These are phyloP conservation scores for Plectrocnemia conspersa DNA, from an alignment of 1,140 invertebrate genomes.

Conservation along the genomic window DNA sequence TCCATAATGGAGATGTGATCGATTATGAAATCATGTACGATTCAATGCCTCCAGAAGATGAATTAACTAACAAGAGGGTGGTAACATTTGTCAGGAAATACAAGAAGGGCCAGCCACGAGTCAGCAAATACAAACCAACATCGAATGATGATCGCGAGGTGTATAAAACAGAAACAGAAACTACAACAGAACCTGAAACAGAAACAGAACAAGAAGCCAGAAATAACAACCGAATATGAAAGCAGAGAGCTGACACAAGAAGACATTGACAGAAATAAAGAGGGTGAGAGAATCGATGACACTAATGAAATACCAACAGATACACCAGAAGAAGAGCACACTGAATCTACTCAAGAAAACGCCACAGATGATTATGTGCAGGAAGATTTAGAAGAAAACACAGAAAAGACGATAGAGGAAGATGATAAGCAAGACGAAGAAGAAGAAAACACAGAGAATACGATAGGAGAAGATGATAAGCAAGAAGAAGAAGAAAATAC, in stretches of 20 bases:
- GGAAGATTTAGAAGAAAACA: not conserved
- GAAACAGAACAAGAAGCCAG: not conserved
- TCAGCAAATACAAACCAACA: too few species aligned
- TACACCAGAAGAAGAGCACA: not conserved
- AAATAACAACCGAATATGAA: not conserved
- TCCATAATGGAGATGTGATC: conserved; percentile 21
- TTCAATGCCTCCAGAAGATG: conserved; percentile 4
- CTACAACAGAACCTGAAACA: too few species aligned
- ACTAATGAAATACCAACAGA: not conserved
- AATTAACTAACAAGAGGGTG: not conserved
- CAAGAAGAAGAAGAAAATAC: not conserved
- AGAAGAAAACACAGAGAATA: not conserved
- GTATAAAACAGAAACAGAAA: too few species aligned
- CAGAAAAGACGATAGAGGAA: not conserved
- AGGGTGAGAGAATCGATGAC: not conserved
- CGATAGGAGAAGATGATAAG: not conserved
- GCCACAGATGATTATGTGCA: not conserved
- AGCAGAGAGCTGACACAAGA: not conserved
- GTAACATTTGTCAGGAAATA: not conserved
- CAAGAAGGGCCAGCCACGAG: not conserved
- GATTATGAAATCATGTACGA: conserved; percentile 29
- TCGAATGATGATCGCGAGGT: too few species aligned
- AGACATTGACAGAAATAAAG: not conserved
- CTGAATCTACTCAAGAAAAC: too few species aligned
- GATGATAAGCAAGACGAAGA: not conserved